Evolutionary conservation across 1,140 invertebrate genomes (phyloP), one percentile per base, ranked within the genome.

Genomic region (Hetaerina americana): DNA sequence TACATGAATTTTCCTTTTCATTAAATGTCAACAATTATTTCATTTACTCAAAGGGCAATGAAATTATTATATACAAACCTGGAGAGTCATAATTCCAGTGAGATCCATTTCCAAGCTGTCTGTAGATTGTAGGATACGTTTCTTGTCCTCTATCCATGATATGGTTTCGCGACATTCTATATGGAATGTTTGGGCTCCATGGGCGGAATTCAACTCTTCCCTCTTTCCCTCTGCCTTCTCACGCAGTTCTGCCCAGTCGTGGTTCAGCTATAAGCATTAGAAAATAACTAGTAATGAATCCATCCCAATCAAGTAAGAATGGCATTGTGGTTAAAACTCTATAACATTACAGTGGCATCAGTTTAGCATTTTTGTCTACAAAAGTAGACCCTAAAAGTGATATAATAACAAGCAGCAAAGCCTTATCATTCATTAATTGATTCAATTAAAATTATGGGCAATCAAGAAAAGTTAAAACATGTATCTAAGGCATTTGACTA

Each of bases 101-200:
- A 97, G 82, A 80, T 96, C 94, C 91, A 98, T 98, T 80, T 97
- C 95, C 73, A 99, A 82, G 77, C 89, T 90, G 76, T 96, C 94
- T 5, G 96, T 98, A 73, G 95, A 92, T 79, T 98, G 95, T 12
- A 99, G 85, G 75, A 99, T 94, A 76, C 97, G 88, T 76, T 97
- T 97, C 85, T 99, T 99, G 79, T 99, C 98, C 84, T 98, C 95
- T 80, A 99, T 99, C 98, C 98, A 99, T 0, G 95, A 91, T 27
- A 97, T 93, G 0, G 97, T 99, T 83, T 99, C 97, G 75, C 96
- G 90, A 79, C 96, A 98, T 82, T 99, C 98, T 83, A 99, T 99
- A 79, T 99, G 95, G 93, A 98, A 99, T 29, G 96, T 99, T 83
- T 99, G 97, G 18, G 99, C 92, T 25, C 96, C 95, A 84, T 99